Evolutionary conservation across 1,140 invertebrate genomes (phyloP).

Genomic region (Drosophila setifemur): DNA sequence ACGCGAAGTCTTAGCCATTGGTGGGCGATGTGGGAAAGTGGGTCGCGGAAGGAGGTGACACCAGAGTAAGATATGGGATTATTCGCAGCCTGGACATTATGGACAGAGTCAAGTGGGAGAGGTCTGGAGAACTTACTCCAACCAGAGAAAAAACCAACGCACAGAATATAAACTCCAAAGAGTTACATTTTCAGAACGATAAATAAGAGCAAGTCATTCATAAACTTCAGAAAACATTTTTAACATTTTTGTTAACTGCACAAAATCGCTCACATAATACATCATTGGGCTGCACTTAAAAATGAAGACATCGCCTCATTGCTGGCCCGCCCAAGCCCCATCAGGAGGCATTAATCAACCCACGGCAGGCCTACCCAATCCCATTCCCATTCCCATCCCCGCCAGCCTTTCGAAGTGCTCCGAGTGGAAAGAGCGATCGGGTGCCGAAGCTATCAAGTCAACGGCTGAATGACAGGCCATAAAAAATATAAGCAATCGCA

Average conservation of each 20-base stretch:
- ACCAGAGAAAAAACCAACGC: too few species aligned
- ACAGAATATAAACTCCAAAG: too few species aligned
- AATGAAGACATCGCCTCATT: slow-evolving; percentile 6
- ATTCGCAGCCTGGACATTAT: not conserved
- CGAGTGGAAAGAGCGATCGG: slow-evolving; percentile 20
- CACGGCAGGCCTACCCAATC: slow-evolving; percentile 2
- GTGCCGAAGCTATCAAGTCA: slow-evolving; percentile 22
- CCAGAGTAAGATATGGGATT: not conserved
- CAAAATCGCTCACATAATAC: not conserved
- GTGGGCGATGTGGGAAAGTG: slow-evolving; percentile 1
- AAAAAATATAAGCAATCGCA: slow-evolving; percentile 9
- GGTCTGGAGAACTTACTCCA: too few species aligned
- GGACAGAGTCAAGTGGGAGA: too few species aligned
- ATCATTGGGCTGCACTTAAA: not conserved
- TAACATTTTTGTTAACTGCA: not conserved
- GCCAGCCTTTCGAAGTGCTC: not conserved
- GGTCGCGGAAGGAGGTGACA: not conserved
- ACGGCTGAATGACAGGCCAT: slow-evolving; percentile 18
- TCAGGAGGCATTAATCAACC: slow-evolving; percentile 10
- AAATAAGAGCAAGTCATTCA: too few species aligned
- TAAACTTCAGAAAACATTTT: too few species aligned
- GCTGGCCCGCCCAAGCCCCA: slow-evolving; percentile 2
- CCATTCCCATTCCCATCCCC: not conserved
- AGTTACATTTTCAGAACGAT: too few species aligned
- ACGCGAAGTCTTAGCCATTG: not conserved